These are phyloP conservation scores for Oxyura jamaicensis DNA, from an alignment of 2,113 vertebrate genomes.

Conservation along the genomic window DNA sequence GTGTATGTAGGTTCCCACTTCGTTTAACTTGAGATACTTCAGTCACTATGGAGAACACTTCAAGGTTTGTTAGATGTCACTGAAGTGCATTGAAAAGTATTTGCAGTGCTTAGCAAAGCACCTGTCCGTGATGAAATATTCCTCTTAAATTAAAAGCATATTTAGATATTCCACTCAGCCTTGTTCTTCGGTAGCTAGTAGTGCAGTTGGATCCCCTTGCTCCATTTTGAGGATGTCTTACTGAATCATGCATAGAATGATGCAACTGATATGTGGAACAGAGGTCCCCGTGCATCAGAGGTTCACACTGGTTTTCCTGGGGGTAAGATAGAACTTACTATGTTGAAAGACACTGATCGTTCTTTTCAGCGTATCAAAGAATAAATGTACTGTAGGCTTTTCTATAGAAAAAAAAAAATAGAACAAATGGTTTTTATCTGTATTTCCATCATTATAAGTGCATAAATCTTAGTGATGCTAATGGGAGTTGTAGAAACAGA, in stretches of 20 bases:
- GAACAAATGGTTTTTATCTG: slow-evolving; percentile 35
- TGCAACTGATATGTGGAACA: slow-evolving; percentile 20
- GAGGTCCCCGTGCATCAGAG: slow-evolving; percentile 23
- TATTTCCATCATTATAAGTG: background rate
- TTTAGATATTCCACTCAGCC: background rate
- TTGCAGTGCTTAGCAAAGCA: background rate
- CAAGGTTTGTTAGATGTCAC: background rate
- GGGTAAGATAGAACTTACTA: background rate
- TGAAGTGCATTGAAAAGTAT: background rate
- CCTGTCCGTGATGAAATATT: background rate
- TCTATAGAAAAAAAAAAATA: background rate
- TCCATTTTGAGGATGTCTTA: background rate
- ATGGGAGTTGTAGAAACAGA: background rate
- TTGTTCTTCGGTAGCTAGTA: background rate
- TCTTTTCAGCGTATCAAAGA: slow-evolving; percentile 46
- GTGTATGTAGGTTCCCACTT: background rate
- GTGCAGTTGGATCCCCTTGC: background rate
- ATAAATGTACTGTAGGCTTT: slow-evolving; percentile 1
- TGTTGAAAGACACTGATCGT: slow-evolving; percentile 23
- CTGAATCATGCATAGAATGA: background rate
- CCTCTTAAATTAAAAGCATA: background rate
- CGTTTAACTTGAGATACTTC: background rate
- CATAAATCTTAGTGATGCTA: background rate
- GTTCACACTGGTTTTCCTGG: background rate
- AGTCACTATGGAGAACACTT: background rate